These are phyloP conservation scores for Melanerpes formicivorus DNA, from an alignment of 2,113 vertebrate genomes.

Conservation along the genomic window DNA sequence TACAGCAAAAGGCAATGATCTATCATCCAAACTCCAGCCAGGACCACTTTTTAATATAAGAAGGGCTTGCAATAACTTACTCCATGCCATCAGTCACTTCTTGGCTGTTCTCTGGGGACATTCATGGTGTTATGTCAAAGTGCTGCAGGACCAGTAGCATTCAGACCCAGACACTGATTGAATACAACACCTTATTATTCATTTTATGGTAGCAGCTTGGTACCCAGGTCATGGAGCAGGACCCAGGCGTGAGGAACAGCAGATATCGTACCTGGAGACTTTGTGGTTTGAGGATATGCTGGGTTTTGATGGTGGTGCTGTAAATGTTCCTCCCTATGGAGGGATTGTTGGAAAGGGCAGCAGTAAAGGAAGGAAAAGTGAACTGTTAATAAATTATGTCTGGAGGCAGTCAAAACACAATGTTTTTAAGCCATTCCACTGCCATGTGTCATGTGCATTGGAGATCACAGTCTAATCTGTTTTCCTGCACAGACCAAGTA, in stretches of 20 bases:
- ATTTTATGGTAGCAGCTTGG: background rate
- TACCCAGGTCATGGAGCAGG: background rate
- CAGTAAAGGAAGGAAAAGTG: background rate
- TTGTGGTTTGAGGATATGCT: background rate
- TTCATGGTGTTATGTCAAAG: fast-evolving
- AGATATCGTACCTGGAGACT: background rate
- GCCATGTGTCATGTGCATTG: background rate
- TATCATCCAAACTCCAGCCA: conserved; percentile 18
- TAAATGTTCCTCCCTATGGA: fast-evolving
- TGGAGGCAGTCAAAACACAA: background rate
- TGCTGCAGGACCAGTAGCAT: background rate
- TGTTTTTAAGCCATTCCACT: background rate
- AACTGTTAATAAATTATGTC: background rate
- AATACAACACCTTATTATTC: background rate
- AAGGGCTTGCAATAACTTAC: background rate
- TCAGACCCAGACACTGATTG: background rate
- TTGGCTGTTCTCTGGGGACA: background rate
- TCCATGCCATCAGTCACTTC: background rate
- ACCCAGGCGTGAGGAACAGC: background rate
- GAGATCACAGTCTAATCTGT: background rate
- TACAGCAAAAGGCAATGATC: background rate
- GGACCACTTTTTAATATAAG: background rate
- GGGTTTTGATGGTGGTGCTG: background rate
- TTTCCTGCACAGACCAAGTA: background rate
- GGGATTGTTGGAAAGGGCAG: background rate